Evolutionary conservation across 1,140 invertebrate species (phyloP).

Genomic region (Venturia canescens): DNA sequence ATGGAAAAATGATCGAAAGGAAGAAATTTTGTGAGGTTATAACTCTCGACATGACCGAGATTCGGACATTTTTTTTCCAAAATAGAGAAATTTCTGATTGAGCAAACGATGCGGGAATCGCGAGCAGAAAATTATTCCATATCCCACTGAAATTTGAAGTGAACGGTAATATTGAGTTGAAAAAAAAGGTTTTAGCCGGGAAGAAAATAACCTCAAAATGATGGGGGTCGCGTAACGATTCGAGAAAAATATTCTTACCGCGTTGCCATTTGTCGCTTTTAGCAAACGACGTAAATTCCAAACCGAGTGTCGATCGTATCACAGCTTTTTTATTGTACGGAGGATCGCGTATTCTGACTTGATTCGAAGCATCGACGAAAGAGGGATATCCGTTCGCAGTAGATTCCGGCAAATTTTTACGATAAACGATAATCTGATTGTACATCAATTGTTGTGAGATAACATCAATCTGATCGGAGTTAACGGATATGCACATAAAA

Average conservation of each 20-base stretch:
- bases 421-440: slow-evolving; percentile 86
- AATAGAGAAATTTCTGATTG: no score
- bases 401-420: slow-evolving; percentile 78
- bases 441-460: slow-evolving; percentile 86
- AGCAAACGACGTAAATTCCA: slow-evolving; percentile 86
- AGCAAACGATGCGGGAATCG: no score
- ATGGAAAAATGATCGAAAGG: no score
- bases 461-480: slow-evolving; percentile 80
- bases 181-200: no score
- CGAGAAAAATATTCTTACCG: slow-evolving; percentile 75
- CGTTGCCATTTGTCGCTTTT: slow-evolving; percentile 86
- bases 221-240: no score
- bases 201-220: no score
- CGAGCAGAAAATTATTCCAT: not conserved
- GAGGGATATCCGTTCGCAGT: slow-evolving; percentile 78
- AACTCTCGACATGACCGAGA: no score
- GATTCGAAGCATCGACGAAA: slow-evolving; percentile 80
- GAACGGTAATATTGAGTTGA: no score
- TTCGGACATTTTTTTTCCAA: no score
- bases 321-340: slow-evolving; percentile 81
- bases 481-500: slow-evolving; percentile 89
- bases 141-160: no score
- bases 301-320: slow-evolving; percentile 79
- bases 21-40: no score
- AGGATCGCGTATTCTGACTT: slow-evolving; percentile 79